Evolutionary conservation across 2,888 invertebrate species (phyloP).

Genomic region (Toxonevra muliebris): DNA sequence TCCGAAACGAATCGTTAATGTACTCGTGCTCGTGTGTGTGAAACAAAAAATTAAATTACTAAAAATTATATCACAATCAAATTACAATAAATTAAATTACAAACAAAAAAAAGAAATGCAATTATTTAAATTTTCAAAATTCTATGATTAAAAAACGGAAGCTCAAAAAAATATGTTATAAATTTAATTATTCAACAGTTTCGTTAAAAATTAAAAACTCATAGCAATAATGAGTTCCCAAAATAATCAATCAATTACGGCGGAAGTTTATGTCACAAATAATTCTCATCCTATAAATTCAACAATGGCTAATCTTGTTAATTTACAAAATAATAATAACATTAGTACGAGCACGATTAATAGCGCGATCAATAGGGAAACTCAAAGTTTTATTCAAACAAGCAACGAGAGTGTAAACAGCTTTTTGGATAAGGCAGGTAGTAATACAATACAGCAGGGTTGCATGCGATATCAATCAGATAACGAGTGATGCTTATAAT

Average conservation of each 20-base stretch:
- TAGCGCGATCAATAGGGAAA: not conserved
- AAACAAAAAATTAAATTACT: no score
- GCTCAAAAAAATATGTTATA: no score
- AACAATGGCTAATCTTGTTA: not conserved
- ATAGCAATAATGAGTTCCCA: no score
- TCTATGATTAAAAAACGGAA: no score
- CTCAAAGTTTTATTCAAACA: slow-evolving; percentile 17
- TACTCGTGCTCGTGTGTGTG: not conserved
- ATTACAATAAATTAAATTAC: no score
- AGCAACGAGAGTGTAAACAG: slow-evolving; percentile 39
- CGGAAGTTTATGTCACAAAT: not conserved
- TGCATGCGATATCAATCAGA: no score
- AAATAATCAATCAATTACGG: no score
- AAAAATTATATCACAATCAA: no score
- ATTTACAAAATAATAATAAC: not conserved
- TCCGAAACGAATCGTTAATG: not conserved
- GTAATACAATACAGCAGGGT: not conserved
- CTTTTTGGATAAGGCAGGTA: slow-evolving; percentile 45
- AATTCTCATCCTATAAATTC: not conserved
- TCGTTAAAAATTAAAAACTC: no score
- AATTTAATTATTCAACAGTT: no score
- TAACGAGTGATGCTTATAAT: not conserved
- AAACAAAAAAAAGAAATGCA: no score
- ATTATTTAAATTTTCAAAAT: no score
- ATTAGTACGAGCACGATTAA: not conserved